A percentile compares a stretch with the other conserved stretches of the same genome.
These are phyloP conservation scores for Calameuta pallipes DNA, from an alignment of 2,888 invertebrate species.

Conservation along the genomic window DNA sequence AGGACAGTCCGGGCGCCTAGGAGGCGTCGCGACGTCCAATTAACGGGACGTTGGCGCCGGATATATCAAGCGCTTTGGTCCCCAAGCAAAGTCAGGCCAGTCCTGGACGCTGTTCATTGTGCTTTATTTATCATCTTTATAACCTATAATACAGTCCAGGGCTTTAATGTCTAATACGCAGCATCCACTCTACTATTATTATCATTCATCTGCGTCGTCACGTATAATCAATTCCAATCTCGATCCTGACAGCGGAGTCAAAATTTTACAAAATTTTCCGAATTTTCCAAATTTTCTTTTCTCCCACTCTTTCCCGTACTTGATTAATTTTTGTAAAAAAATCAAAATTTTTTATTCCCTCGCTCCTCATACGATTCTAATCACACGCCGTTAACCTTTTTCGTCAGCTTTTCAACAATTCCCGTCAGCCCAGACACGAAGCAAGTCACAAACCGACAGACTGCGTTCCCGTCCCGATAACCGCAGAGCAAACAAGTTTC, in stretches of 20 bases:
- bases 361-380: background rate
- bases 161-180: background rate
- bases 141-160: background rate
- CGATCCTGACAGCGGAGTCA: background rate
- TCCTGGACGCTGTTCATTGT: conserved; percentile 20
- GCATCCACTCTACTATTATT: background rate
- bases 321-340: background rate
- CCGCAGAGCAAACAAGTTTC: background rate
- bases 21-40: conserved; percentile 37
- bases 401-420: background rate
- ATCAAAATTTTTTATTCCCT: background rate
- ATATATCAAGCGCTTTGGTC: conserved; percentile 30
- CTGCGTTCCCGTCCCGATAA: background rate
- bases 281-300: background rate
- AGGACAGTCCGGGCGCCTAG: conserved; percentile 26
- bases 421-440: background rate
- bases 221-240: background rate
- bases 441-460: background rate
- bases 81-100: conserved; percentile 11
- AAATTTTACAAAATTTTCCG: background rate
- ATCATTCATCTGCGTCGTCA: background rate
- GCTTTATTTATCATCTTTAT: conserved; percentile 17
- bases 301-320: conserved; percentile 11
- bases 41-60: conserved; percentile 38
- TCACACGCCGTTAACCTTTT: background rate